Base-by-base conservation (phyloP, 1,140 invertebrate species). In the Lasioglossum baleicum region DNA sequence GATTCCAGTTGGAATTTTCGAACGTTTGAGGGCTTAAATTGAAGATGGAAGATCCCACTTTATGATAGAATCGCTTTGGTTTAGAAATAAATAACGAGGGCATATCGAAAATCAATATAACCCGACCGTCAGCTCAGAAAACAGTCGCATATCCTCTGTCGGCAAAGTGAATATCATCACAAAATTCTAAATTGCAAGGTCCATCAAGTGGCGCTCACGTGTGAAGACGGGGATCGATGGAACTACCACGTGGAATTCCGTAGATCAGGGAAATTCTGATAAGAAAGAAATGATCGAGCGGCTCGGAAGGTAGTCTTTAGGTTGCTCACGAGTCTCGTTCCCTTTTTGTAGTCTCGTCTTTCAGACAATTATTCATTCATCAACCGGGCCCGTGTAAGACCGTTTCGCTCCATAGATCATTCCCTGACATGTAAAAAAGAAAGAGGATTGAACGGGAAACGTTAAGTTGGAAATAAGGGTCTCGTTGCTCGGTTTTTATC, bases 401-500 rank as follows among this genome's bases (percentile, higher is more conserved):
- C 31, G 26, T 65, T 72, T 64, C 20, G 48, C 22, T 22, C 40
- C 17, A 72, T 78, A 72, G 76, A 78, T 78, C 76, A 78, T 78
- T 20, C 15, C 42, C 67, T 78, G 68, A 77, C 75, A 51, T 56
- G 20, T 22, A 26, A 78, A 72, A 72, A 44, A 26, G 17, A 64
- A 42, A 15, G 13, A 15, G 13, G 26, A 26, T 7, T 0, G 20
- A 56, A 6, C 17, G 20, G 17, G 20, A 22, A 77, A 61, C 13
- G 65, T 76, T 76, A 22, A 61, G 20, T 11, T 6, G 48, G 35
- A 72, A 72, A 65, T 64, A 69, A 63, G 42, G 26, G 6, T 75
- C n/a, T 11, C 42, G 40, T 53, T 72, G 75, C 60, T 75, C 61
- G 56, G 42, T 78, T 80, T 83, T 84, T 83, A 68, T 72, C 80